phyloP scores from a whole-genome alignment of 1,140 invertebrate genomes.

The Penaeus vannamei region DNA sequence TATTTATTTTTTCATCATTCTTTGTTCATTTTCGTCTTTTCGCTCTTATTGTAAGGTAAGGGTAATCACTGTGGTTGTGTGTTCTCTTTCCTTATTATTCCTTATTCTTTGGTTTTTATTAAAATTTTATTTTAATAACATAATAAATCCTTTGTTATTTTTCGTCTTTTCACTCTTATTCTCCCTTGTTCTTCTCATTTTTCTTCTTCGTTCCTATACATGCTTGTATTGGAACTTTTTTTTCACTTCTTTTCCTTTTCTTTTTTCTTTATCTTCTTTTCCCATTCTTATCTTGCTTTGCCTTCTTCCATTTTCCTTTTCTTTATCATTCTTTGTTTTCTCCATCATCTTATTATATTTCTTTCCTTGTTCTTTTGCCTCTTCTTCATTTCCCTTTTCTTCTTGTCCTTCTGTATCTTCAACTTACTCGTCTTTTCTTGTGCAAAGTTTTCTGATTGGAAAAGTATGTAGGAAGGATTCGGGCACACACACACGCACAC shows the following conservation, averaged over 20 bases:
- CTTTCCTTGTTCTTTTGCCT: background rate
- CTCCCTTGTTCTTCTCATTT: background rate
- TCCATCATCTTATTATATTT: background rate
- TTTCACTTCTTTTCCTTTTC: background rate
- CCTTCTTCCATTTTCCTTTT: conserved; percentile 7
- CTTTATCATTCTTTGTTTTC: conserved; percentile 6
- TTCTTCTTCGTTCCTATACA: background rate
- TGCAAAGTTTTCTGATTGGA: no score
- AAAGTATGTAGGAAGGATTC: no score
- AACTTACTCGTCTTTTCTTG: no score
- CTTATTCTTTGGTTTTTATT: no score
- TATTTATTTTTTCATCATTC: no score
- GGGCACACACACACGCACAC: no score
- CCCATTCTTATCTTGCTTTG: background rate
- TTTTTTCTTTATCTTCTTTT: background rate
- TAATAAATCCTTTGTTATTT: background rate
- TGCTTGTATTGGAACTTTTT: background rate
- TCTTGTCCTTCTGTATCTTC: background rate
- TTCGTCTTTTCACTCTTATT: background rate
- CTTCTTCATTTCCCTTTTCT: background rate
- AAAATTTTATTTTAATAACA: no score
- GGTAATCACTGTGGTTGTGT: no score
- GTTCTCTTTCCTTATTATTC: no score
- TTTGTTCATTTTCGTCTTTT: no score
- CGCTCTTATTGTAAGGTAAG: no score